A percentile compares a stretch with the other conserved stretches of the same genome.
These are phyloP conservation scores for Amiota mariae DNA, from an alignment of 2,888 invertebrate species.

Conservation along the genomic window DNA sequence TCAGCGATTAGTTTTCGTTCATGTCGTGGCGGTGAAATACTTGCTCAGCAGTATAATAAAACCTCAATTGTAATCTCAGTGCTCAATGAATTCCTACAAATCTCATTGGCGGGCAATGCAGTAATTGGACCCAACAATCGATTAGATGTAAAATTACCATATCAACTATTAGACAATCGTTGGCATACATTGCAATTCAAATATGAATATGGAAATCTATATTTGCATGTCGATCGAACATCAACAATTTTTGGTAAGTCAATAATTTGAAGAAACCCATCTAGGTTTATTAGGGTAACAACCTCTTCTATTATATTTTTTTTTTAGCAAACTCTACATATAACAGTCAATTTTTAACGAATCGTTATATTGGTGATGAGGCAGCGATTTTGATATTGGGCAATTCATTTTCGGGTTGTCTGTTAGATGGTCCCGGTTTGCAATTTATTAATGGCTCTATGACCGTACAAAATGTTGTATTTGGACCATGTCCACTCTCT, in stretches of 20 bases:
- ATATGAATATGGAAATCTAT: slow-evolving; percentile 73
- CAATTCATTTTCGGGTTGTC: slow-evolving; percentile 86
- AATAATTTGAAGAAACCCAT: not conserved
- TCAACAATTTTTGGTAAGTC: slow-evolving; percentile 71
- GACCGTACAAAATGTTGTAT: slow-evolving; percentile 80
- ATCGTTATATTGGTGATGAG: slow-evolving; percentile 81
- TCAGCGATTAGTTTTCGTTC: slow-evolving; percentile 88
- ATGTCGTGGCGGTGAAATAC: slow-evolving; percentile 83
- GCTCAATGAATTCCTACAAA: slow-evolving; percentile 77
- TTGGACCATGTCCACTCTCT: slow-evolving; percentile 85
- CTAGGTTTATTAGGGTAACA: not conserved
- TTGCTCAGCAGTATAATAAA: slow-evolving; percentile 81
- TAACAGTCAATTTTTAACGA: slow-evolving; percentile 83
- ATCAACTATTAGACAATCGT: slow-evolving; percentile 83
- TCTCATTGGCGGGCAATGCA: slow-evolving; percentile 74
- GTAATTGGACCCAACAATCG: slow-evolving; percentile 75
- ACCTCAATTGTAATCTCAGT: slow-evolving; percentile 79
- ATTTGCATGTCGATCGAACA: slow-evolving; percentile 72
- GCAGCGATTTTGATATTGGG: slow-evolving; percentile 85
- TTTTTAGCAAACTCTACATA: slow-evolving; percentile 82
- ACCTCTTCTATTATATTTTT: slow-evolving; percentile 18
- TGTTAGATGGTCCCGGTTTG: slow-evolving; percentile 89
- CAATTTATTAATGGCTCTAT: slow-evolving; percentile 81
- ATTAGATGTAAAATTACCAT: slow-evolving; percentile 79
- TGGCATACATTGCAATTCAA: slow-evolving; percentile 80